Base-by-base conservation (phyloP, 2,797 vertebrate species). In the Microctenopoma steveboyesi region DNA sequence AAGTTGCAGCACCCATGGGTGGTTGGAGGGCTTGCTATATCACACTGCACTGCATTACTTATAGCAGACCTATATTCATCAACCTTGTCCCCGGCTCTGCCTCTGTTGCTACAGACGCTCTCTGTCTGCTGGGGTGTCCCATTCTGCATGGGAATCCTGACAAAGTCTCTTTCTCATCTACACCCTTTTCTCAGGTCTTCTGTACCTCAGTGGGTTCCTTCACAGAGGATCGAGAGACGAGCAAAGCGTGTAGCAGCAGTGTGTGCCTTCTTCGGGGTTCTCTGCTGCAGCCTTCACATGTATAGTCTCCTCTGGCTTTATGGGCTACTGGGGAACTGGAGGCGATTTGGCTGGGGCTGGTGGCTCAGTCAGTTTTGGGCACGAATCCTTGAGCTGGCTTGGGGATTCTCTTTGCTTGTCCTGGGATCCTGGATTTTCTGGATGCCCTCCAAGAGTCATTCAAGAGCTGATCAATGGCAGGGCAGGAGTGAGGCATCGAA, bases 311-410 rank as follows among this genome's bases (percentile, higher is more conserved):
- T 96, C 58, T 98, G 96, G 96, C 88, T 96, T 66, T 95, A 96
- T n/a, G 95, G 92, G 0, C 68, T 94, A 12, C 88, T 96, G 14
- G 96, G 92, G 1, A 83, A 91, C 55, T 93, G 92, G 43, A 91
- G 91, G 58, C 91, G 60, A 52, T 96, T 97, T 66, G 91, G 94
- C 4, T 95, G 94, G 95, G 90, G 94, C 5, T 94, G 96, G 93
- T 97, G 96, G 96, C 91, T 90, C 0, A 92, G 93, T 28, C 96
- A 97, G 81, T 95, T 96, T 79, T 97, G 94, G 94, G 92, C 95
- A 61, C 93, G 95, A 63, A 85, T 95, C 4, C 83, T 95, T 1
- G 96, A 97, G 87, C 71, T 96, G 74, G 87, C 92, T 1, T 95
- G 91, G 83, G 93, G 92, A 0, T 92, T 94, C 46, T 92, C 91